Evolutionary conservation across 2,797 vertebrate species (phyloP).

Genomic region (Mus spretus): DNA sequence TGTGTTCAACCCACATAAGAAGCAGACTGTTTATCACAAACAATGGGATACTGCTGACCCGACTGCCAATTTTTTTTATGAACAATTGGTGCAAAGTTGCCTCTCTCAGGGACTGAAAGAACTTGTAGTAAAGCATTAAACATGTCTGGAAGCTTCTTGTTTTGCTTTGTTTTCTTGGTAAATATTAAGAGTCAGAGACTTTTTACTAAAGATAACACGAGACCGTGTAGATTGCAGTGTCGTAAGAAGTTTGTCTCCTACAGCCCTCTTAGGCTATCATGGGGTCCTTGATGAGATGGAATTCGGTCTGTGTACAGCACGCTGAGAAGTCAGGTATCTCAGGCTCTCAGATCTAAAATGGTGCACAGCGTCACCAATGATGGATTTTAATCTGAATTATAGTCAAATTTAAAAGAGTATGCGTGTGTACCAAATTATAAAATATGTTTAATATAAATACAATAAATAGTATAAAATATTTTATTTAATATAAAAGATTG

Average conservation of each 20-base stretch:
- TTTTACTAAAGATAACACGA: background rate
- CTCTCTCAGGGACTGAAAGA: conserved; percentile 11
- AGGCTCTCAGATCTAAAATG: background rate
- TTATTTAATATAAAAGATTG: conserved; percentile 12
- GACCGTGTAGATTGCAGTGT: background rate
- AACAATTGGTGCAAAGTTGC: background rate
- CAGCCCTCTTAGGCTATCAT: background rate
- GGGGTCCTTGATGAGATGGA: background rate
- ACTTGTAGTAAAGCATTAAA: conserved; percentile 13
- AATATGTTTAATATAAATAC: background rate
- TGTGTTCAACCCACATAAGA: background rate
- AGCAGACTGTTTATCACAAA: background rate
- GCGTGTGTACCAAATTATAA: background rate
- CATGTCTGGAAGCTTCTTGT: conserved; percentile 42
- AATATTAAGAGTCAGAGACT: conserved; percentile 6
- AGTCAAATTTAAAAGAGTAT: background rate
- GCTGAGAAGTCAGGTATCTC: background rate
- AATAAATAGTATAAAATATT: background rate
- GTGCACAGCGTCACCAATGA: background rate
- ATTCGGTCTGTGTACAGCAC: background rate
- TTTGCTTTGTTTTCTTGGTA: conserved; percentile 49
- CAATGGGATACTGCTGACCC: background rate
- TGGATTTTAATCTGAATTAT: conserved; percentile 11
- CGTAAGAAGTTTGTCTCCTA: background rate
- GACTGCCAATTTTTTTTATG: background rate